Percentiles rank a stretch among this genome's conserved stretches.
Conservation (phyloP, 2,888 invertebrate species). For the Metellina segmentata region DNA sequence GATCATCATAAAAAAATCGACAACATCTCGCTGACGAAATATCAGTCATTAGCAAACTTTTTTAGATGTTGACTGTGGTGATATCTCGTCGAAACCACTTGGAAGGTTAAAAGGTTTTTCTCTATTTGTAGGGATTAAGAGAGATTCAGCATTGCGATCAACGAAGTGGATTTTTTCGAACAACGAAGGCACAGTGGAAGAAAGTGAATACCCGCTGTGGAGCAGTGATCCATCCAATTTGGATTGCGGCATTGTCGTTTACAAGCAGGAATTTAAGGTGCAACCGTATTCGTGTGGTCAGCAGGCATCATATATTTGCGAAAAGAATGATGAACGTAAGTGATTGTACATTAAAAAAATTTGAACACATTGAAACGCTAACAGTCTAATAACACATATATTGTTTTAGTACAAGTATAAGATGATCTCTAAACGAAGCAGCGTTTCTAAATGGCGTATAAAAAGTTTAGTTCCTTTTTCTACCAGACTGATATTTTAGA, state of each 20-base stretch:
- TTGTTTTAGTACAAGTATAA: too few species aligned
- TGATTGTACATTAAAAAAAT: not conserved
- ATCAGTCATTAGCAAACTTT: too few species aligned
- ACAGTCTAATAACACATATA: too few species aligned
- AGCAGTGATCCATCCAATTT: slow-evolving; percentile 1
- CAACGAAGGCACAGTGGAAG: slow-evolving; percentile 24
- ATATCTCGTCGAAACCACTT: too few species aligned
- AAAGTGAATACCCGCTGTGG: slow-evolving; percentile 46
- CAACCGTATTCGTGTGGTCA: slow-evolving; percentile 23
- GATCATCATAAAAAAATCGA: too few species aligned
- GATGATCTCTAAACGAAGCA: too few species aligned
- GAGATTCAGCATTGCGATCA: not conserved
- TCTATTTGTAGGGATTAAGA: not conserved
- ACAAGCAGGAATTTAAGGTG: slow-evolving; percentile 32
- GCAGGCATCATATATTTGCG: slow-evolving; percentile 11
- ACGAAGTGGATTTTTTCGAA: not conserved
- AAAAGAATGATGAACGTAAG: slow-evolving; percentile 52
- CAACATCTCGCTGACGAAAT: too few species aligned
- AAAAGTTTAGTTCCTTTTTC: too few species aligned
- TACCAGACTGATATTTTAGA: too few species aligned
- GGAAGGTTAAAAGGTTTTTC: not conserved
- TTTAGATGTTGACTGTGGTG: too few species aligned
- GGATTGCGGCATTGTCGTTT: slow-evolving; percentile 25
- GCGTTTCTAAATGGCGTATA: too few species aligned
- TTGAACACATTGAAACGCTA: too few species aligned